phyloP scores from a whole-genome alignment of 2,113 vertebrate species.

The Pogonocichla stellata region DNA sequence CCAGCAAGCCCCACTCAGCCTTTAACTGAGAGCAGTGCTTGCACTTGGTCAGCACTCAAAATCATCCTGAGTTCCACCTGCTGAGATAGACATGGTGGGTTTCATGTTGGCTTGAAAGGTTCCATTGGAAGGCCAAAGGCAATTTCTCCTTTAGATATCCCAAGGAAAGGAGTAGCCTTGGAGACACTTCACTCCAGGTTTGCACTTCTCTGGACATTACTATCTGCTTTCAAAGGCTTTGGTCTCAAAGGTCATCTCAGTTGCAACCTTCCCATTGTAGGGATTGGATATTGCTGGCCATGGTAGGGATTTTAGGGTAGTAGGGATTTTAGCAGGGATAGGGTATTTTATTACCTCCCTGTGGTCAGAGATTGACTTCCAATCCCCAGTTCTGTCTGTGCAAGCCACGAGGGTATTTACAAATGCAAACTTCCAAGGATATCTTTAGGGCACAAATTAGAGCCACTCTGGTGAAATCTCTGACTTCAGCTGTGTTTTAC shows the following conservation, averaged over 20 bases:
- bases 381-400: not conserved
- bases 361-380: not conserved
- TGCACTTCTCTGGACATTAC: not conserved
- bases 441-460: not conserved
- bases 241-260: not conserved
- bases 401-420: not conserved
- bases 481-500: not conserved
- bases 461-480: not conserved
- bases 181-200: not conserved
- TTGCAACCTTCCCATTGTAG: not conserved
- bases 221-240: not conserved
- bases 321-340: too few species aligned
- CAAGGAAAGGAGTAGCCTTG: not conserved
- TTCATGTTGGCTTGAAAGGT: not conserved
- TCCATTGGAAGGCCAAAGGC: not conserved
- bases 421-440: not conserved
- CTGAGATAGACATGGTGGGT: accelerated
- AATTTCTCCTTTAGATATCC: not conserved
- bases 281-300: not conserved
- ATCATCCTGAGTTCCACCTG: not conserved
- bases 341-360: not conserved
- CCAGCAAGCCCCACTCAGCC: not conserved
- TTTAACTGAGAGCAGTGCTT: not conserved
- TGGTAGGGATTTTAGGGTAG: not conserved
- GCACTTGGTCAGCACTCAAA: not conserved